These are phyloP conservation scores for Astropecten irregularis DNA, from an alignment of 53 echinoderm and acorn worm genomes.

Conservation along the genomic window DNA sequence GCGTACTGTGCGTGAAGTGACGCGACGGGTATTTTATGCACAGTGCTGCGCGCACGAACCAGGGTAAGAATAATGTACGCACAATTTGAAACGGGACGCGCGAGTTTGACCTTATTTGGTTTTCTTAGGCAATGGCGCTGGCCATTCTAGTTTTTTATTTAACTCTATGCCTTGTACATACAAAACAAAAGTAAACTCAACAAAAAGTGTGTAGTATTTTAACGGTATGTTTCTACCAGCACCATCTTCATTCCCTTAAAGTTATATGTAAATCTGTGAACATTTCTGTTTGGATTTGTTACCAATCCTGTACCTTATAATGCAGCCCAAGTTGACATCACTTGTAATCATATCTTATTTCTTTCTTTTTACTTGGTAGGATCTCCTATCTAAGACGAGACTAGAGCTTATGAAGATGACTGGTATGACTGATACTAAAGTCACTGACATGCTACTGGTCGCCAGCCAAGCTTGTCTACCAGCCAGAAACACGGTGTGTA, in stretches of 20 bases:
- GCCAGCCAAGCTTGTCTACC: constrained; percentile 79
- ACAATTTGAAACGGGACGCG: too few species aligned
- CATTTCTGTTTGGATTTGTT: neutral
- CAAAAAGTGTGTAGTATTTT: neutral
- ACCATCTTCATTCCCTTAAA: neutral
- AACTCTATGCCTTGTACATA: too few species aligned
- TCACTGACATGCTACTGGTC: constrained; percentile 47
- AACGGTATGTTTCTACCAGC: too few species aligned
- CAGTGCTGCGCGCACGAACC: too few species aligned
- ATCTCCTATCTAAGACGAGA: constrained; percentile 83
- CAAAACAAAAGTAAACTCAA: too few species aligned
- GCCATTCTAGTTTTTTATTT: too few species aligned
- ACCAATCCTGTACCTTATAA: neutral
- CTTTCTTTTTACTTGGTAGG: constrained; percentile 48
- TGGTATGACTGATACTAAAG: constrained; percentile 56
- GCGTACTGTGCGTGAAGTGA: too few species aligned
- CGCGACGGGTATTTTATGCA: too few species aligned
- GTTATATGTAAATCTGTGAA: neutral
- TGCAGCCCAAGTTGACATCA: neutral
- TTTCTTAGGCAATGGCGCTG: too few species aligned
- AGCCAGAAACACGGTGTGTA: constrained; percentile 69
- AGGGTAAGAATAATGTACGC: too few species aligned
- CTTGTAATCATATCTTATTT: neutral
- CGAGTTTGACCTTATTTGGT: too few species aligned
- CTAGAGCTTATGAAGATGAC: constrained; percentile 83